Conservation (phyloP, 2,797 vertebrate genomes). For the Premnoplex brunnescens region DNA sequence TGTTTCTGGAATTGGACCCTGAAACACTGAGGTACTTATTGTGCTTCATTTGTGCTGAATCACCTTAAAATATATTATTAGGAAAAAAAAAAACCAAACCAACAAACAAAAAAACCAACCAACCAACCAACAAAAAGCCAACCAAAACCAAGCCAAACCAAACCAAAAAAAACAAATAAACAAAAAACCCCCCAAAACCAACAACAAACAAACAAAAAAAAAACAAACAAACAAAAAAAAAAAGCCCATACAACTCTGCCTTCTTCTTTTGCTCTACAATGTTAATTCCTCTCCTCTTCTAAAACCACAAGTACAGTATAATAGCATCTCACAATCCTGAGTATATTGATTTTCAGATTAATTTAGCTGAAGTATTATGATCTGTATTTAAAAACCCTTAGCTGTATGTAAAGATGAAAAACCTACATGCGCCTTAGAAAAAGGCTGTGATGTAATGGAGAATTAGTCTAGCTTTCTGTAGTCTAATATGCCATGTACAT, state of each 20-base stretch:
- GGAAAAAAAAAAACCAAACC: neutral
- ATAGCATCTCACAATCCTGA: neutral
- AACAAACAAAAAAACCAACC: no score
- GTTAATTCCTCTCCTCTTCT: neutral
- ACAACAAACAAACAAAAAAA: neutral
- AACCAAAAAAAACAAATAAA: neutral
- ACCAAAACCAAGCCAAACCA: neutral
- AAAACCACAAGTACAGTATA: neutral
- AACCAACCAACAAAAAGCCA: no score
- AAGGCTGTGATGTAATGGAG: neutral
- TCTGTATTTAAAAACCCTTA: neutral
- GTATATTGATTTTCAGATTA: neutral
- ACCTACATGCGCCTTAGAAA: neutral
- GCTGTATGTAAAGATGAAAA: neutral
- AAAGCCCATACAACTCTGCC: neutral
- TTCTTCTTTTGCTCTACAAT: neutral
- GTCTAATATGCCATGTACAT: neutral
- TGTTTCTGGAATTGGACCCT: neutral
- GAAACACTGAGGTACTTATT: neutral
- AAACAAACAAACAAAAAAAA: no score
- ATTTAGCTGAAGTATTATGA: neutral
- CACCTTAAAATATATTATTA: neutral
- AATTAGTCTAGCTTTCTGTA: neutral
- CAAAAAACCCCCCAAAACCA: no score
- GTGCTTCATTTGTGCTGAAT: neutral